Evolutionary conservation across 2,888 invertebrate species (phyloP), one percentile per base, ranked within the genome.

Genomic region (Ernsta delagoae): DNA sequence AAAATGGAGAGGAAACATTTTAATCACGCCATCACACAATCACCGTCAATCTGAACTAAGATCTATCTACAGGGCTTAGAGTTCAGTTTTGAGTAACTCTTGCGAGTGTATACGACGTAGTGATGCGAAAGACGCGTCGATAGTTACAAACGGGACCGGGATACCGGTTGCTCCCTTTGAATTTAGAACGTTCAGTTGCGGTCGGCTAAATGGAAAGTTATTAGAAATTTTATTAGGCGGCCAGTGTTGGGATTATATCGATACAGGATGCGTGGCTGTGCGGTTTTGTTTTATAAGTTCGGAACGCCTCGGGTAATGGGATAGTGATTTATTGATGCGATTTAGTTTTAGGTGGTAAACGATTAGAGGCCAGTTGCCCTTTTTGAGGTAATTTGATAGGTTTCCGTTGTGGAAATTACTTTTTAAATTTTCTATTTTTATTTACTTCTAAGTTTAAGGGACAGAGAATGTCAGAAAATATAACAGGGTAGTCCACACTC

Each of bases 111-210:
- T 68, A 68, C 62, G 68, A 60, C 70, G 53, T 72, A 75, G 73
- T 72, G 72, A 71, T 70, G 71, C 62, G 71, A 70, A 72, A 69
- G 65, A 68, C 69, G 65, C 70, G 76, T 77, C 78, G 79, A 79
- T 79, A 80, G 76, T 75, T 73, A 75, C 72, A 75, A 79, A 77
- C 75, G 74, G 75, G 78, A 75, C 73, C 74, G 73, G 79, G 77
- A 79, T 79, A 77, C 78, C 77, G 77, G 77, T 80, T 81, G 48
- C 12, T 48, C 48, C 48, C 48, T 48, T 81, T 79, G 79, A 81
- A 84, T 82, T 83, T 82, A 78, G 79, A 82, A 79, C 82, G 77
- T 76, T 79, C 77, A 77, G 76, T 74, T 76, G 79, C 72, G 77
- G 76, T 75, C 71, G 71, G 72, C 71, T 75, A 74, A 74, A 75